Conservation (phyloP, 2,888 invertebrate genomes). For the Parochlus steinenii region DNA sequence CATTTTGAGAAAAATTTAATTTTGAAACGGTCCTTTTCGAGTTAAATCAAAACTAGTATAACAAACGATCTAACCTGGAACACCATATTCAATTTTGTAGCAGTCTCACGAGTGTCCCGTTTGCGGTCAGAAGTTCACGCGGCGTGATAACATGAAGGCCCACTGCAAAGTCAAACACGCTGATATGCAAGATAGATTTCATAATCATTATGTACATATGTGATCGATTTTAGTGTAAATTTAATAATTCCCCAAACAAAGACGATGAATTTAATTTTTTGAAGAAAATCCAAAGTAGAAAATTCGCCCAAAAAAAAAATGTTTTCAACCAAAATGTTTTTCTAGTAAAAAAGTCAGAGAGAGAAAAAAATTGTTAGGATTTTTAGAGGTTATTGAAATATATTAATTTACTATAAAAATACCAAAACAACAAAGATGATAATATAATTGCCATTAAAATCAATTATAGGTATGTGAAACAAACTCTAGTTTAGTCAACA, state of each 20-base stretch:
- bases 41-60: too few relatives aligned
- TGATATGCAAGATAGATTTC: conserved; percentile 32
- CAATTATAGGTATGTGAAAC: too few relatives aligned
- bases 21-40: too few relatives aligned
- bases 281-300: background rate
- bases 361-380: too few relatives aligned
- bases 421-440: background rate
- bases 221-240: conserved; percentile 28
- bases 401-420: background rate
- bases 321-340: background rate
- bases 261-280: background rate
- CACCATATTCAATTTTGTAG: too few relatives aligned
- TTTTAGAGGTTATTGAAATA: too few relatives aligned
- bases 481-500: too few relatives aligned
- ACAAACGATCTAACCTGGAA: too few relatives aligned
- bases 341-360: background rate
- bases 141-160: conserved; percentile 46
- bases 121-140: conserved; percentile 40
- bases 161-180: conserved; percentile 43
- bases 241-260: conserved; percentile 2
- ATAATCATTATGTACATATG: conserved; percentile 33
- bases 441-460: too few relatives aligned
- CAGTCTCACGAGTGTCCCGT: conserved; percentile 41
- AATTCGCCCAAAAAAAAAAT: background rate
- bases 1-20: too few relatives aligned